phyloP scores from a whole-genome alignment of 2,888 invertebrate species.

The Drosophila villosipedis region DNA sequence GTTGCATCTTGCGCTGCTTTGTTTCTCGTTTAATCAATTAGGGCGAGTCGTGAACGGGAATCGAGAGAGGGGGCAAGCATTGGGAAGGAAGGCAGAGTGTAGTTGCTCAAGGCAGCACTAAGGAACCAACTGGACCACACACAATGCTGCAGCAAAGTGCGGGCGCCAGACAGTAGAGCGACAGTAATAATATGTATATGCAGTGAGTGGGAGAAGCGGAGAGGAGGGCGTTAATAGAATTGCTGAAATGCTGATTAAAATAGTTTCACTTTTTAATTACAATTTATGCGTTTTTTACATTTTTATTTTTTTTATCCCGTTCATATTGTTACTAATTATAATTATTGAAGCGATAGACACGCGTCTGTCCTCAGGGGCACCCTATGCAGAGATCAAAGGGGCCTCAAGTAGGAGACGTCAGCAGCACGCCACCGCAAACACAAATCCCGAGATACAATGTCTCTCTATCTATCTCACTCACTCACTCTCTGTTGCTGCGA shows the following conservation, averaged over 20 bases:
- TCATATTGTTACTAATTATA: conserved; percentile 67
- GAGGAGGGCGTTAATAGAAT: conserved; percentile 64
- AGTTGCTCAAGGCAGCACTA: conserved; percentile 20
- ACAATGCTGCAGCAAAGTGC: conserved; percentile 54
- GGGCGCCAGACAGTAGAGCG: conserved; percentile 47
- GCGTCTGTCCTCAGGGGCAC: conserved; percentile 12
- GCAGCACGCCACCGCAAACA: conserved; percentile 45
- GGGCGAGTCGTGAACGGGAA: conserved; percentile 50
- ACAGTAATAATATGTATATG: not conserved
- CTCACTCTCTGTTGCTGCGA: conserved; percentile 30
- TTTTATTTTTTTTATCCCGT: conserved; percentile 13
- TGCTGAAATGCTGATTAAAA: conserved; percentile 79
- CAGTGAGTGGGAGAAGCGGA: not conserved
- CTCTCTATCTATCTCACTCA: conserved; percentile 25
- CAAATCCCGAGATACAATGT: conserved; percentile 65
- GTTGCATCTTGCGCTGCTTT: conserved; percentile 56
- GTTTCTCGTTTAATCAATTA: conserved; percentile 76
- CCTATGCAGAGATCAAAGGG: conserved; percentile 63
- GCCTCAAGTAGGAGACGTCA: conserved; percentile 56
- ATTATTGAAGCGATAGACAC: conserved; percentile 57
- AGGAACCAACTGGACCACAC: conserved; percentile 61
- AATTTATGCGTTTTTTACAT: conserved; percentile 58
- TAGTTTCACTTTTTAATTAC: conserved; percentile 81
- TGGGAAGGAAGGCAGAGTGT: not conserved
- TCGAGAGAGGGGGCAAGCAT: not conserved